These are phyloP conservation scores for Myopa tessellatipennis DNA, from an alignment of 2,888 invertebrate species.

Conservation along the genomic window DNA sequence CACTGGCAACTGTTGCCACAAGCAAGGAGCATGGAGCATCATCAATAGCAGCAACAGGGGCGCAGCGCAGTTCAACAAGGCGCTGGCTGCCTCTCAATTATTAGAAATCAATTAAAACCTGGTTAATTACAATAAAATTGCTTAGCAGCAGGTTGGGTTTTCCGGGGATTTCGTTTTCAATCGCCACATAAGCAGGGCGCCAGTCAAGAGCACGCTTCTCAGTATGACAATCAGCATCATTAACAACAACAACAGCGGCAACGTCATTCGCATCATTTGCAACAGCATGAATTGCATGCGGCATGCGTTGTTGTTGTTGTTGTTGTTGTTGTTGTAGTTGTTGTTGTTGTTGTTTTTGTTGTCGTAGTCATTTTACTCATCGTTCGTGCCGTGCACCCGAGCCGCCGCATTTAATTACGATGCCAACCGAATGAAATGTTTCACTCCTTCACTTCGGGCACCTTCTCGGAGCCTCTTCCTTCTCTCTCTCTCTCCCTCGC, in stretches of 20 bases:
- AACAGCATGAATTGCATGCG: background rate
- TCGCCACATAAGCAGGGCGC: background rate
- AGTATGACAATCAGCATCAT: slow-evolving; percentile 7
- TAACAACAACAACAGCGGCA: slow-evolving; percentile 7
- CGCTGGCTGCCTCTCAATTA: background rate
- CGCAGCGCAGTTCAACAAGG: background rate
- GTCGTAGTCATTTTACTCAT: background rate
- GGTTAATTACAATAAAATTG: background rate
- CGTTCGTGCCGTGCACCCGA: slow-evolving; percentile 18
- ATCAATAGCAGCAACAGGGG: background rate
- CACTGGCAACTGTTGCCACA: slow-evolving; percentile 37
- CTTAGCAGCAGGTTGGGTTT: too few species aligned
- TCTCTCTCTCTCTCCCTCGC: too few species aligned
- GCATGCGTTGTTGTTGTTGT: background rate
- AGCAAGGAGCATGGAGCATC: background rate
- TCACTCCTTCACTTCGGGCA: too few species aligned
- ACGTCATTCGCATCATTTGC: slow-evolving; percentile 22
- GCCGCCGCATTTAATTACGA: slow-evolving; percentile 62
- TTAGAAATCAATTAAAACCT: background rate
- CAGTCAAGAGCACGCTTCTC: background rate
- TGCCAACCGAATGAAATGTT: background rate
- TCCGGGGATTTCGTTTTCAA: background rate
- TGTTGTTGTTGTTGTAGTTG: background rate
- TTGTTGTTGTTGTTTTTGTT: background rate
- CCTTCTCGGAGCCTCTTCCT: background rate